Evolutionary conservation across 2,888 invertebrate genomes (phyloP).

Genomic region (Tenthredo notha): DNA sequence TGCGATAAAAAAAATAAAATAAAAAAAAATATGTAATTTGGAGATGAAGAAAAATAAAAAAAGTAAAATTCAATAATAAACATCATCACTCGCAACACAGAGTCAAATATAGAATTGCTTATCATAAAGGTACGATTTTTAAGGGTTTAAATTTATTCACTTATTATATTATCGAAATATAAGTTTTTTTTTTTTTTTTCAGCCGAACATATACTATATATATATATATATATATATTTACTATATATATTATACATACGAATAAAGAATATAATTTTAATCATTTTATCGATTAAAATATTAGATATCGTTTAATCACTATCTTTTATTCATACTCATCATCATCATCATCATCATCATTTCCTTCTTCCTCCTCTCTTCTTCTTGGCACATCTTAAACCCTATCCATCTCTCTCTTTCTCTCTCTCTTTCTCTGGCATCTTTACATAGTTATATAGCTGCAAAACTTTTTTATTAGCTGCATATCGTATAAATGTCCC

Average conservation of each 20-base stretch:
- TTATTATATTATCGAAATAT: neutral
- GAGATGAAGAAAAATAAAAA: neutral
- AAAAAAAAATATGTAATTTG: neutral
- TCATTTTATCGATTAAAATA: neutral
- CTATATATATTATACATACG: no score
- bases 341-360: neutral
- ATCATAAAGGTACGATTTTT: slow-evolving; percentile 5
- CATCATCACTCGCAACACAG: neutral
- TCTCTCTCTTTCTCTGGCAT: neutral
- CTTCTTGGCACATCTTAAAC: neutral
- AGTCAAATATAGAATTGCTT: slow-evolving; percentile 21
- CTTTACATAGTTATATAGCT: neutral
- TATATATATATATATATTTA: no score
- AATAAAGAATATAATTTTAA: neutral
- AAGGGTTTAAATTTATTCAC: neutral
- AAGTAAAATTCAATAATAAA: neutral
- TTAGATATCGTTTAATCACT: neutral
- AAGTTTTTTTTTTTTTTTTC: no score
- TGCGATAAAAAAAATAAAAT: neutral
- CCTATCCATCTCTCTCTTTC: neutral
- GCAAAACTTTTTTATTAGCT: no score
- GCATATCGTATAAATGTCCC: neutral
- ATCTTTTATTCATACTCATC: neutral
- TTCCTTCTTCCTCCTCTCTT: neutral
- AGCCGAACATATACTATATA: neutral